phyloP scores from a whole-genome alignment of 1,140 invertebrate genomes.

The Andricus grossulariae region DNA sequence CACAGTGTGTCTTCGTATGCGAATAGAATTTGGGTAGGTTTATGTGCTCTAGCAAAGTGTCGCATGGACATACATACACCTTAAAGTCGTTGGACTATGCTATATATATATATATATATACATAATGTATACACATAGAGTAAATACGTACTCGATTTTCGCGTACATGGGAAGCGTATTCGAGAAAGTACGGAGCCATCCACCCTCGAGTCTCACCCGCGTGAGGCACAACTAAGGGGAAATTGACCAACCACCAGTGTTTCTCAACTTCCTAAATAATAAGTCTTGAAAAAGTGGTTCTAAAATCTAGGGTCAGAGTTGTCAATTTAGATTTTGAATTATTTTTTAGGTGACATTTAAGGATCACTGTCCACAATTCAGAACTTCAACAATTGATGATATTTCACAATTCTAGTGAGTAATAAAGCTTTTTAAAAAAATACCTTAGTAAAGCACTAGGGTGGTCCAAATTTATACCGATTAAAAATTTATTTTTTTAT shows the following conservation, averaged over 20 bases:
- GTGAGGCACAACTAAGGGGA: slow-evolving; percentile 65
- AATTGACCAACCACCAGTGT: slow-evolving; percentile 70
- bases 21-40: slow-evolving; percentile 25
- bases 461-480: no score
- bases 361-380: no score
- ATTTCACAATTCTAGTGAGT: no score
- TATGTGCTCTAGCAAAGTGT: slow-evolving; percentile 25
- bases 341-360: no score
- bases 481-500: no score
- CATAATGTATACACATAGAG: neutral
- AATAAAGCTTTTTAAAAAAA: no score
- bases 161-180: slow-evolving; percentile 49
- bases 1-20: slow-evolving; percentile 44
- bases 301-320: no score
- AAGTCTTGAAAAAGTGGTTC: neutral
- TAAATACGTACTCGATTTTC: slow-evolving; percentile 51
- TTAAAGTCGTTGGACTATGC: slow-evolving; percentile 6
- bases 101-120: neutral
- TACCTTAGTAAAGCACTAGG: no score
- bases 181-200: slow-evolving; percentile 55
- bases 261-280: slow-evolving; percentile 56
- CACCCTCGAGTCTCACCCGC: slow-evolving; percentile 42
- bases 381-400: no score
- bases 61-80: slow-evolving; percentile 8
- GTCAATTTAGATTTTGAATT: no score